Evolutionary conservation across 2,113 vertebrate genomes (phyloP).

Genomic region (Urocolius indicus): DNA sequence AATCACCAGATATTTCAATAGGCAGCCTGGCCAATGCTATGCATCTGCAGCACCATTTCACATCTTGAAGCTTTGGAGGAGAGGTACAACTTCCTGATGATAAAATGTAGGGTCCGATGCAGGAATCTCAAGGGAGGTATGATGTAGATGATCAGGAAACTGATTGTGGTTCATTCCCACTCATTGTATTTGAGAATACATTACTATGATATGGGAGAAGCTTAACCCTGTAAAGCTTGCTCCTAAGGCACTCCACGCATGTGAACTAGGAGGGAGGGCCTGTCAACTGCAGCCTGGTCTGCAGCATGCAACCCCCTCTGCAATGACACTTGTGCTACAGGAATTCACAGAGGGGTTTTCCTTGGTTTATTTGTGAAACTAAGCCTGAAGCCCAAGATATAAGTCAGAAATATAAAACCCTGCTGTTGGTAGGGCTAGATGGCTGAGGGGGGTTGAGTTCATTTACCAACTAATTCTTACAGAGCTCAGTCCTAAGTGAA

Average conservation of each 20-base stretch:
- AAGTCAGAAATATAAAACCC: not conserved
- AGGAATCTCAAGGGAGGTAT: rapidly evolving
- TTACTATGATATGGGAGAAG: rapidly evolving
- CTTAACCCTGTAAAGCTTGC: not conserved
- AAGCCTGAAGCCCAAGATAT: not conserved
- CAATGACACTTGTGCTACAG: not conserved
- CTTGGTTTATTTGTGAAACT: not conserved
- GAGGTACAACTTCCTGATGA: not conserved
- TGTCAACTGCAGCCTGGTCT: not conserved
- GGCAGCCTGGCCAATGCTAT: not conserved
- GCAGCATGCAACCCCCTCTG: not conserved
- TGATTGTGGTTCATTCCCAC: not conserved
- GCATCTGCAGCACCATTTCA: not conserved
- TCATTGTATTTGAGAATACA: not conserved
- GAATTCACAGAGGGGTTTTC: not conserved
- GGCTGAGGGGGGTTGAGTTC: not conserved
- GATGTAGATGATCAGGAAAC: not conserved
- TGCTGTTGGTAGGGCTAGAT: not conserved
- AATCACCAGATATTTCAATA: rapidly evolving
- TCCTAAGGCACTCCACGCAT: not conserved
- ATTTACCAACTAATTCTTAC: not conserved
- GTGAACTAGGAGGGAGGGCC: not conserved
- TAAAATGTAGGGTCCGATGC: not conserved
- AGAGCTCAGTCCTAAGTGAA: not conserved
- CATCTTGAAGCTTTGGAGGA: not conserved